Conservation (phyloP, 2,888 invertebrate genomes). For the Drosophila quinaria region DNA sequence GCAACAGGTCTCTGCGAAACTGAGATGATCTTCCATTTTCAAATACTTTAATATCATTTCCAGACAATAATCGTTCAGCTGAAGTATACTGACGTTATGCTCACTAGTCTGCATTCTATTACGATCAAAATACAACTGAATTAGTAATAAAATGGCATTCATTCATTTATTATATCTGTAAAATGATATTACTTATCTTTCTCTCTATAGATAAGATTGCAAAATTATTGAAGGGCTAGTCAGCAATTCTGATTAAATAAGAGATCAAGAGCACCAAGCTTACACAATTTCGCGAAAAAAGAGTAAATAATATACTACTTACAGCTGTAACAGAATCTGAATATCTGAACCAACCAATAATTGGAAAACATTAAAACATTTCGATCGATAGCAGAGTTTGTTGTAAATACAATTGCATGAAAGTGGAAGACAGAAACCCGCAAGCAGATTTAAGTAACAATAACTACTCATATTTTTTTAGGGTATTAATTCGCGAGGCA, state of each 20-base stretch:
- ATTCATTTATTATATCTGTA: background rate
- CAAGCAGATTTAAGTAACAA: background rate
- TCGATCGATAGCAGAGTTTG: background rate
- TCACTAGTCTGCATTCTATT: background rate
- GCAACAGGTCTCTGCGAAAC: slow-evolving; percentile 23
- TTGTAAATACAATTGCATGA: background rate
- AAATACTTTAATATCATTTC: slow-evolving; percentile 5
- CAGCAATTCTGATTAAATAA: background rate
- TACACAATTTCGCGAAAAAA: too few species aligned
- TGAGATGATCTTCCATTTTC: slow-evolving; percentile 11
- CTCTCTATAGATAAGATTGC: slow-evolving; percentile 3
- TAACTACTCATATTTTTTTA: slow-evolving; percentile 8
- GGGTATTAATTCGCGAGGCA: slow-evolving; percentile 5
- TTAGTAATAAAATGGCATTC: background rate
- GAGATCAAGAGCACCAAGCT: background rate
- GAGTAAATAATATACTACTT: background rate
- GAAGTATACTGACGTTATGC: background rate
- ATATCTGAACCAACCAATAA: too few species aligned
- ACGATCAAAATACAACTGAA: background rate
- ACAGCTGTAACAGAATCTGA: background rate
- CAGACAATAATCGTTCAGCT: slow-evolving; percentile 1
- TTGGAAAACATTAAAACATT: background rate
- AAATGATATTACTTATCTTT: background rate
- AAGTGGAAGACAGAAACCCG: background rate
- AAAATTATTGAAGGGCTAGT: background rate